These are phyloP conservation scores for Callaeas wilsoni DNA, from an alignment of 2,113 vertebrate genomes.

Conservation along the genomic window DNA sequence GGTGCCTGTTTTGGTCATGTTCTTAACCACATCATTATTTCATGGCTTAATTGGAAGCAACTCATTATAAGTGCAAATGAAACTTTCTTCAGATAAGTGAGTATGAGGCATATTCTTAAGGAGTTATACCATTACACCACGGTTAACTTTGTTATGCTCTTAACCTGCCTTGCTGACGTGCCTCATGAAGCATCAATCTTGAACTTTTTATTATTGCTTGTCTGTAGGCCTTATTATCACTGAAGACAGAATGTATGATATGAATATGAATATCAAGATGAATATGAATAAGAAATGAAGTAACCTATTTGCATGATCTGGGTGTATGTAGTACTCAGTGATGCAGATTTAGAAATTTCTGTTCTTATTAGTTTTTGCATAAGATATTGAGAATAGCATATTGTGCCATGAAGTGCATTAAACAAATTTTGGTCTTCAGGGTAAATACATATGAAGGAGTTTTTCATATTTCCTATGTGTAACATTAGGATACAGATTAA, in stretches of 20 bases:
- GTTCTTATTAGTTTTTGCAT: not conserved
- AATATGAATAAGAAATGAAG: not conserved
- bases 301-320: not conserved
- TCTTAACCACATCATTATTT: rapidly evolving
- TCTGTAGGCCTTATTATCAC: not conserved
- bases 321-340: not conserved
- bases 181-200: not conserved
- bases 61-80: not conserved
- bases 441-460: not conserved
- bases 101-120: not conserved
- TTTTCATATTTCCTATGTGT: not conserved
- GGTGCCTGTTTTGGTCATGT: not conserved
- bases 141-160: not conserved
- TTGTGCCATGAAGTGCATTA: not conserved
- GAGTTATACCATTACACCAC: not conserved
- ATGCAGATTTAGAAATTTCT: not conserved
- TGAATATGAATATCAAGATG: not conserved
- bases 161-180: not conserved
- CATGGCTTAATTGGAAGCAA: not conserved
- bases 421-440: not conserved
- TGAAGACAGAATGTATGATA: not conserved
- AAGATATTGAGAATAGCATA: not conserved
- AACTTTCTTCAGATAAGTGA: not conserved
- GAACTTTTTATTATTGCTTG: not conserved
- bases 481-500: not conserved